Evolutionary conservation across 1,140 invertebrate species (phyloP), one percentile per base, ranked within the genome.

Genomic region (Hylaeus volcanicus): DNA sequence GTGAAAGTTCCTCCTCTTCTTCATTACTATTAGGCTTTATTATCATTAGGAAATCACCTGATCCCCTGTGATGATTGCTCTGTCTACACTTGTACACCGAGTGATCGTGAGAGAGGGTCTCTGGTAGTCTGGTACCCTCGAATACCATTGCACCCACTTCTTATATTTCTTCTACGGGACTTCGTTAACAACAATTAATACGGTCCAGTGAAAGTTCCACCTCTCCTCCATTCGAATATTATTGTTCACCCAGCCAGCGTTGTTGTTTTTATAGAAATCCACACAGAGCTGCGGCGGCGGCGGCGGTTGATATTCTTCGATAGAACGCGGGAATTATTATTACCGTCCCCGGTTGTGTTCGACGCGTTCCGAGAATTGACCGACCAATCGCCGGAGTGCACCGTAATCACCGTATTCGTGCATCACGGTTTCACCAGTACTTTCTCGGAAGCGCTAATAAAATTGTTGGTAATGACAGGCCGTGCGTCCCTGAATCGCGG

Each of bases 331-430:
- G 74, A 79, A 79, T 74, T 73, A 61, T 65, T 74, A 73, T 58
- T 48, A 48, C 65, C 55, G 14, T n/a, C 37, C 39, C 26, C 48
- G 43, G 5, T 43, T 60, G 12, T 65, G 60, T 11, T 26, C 4
- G 43, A 9, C 43, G n/a, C 61, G 70, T 79, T 74, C 77, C 71
- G 12, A n/a, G 71, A 79, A 74, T 74, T 12, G 77, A n/a, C 45
- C 56, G 56, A 26, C 45, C 75, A 53, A 72, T 78, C 56, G 48
- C 5, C 51, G 9, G 48, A 74, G 51, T 12, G 26, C 61, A 65
- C 61, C 60, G 6, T 79, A 79, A 79, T 79, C 77, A 74, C 61
- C 70, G 70, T 79, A 78, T 78, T 78, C 68, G 66, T 78, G 77
- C 77, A 79, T 79, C 71, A 79, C 69, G 76, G 76, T 79, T 73